phyloP scores from a whole-genome alignment of 2,113 vertebrate species.

The Neofelis nebulosa region DNA sequence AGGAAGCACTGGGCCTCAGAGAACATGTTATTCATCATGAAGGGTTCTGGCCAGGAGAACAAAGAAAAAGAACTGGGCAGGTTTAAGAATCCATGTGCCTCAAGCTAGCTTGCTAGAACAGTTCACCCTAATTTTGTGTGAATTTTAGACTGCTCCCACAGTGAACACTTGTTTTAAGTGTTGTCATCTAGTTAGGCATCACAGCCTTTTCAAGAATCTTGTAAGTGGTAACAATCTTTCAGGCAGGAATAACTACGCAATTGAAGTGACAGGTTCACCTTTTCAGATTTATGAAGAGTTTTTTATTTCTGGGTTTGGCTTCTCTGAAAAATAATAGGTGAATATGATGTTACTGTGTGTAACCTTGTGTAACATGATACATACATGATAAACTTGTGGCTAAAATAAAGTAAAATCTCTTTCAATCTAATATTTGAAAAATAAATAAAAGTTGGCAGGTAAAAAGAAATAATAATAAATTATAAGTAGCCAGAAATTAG shows the following conservation, averaged over 20 bases:
- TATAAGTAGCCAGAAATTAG: neutral
- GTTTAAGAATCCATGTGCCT: neutral
- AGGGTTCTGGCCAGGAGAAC: conserved; percentile 34
- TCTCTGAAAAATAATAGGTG: neutral
- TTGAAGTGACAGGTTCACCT: neutral
- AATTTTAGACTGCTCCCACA: neutral
- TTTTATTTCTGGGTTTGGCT: neutral
- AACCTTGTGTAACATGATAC: neutral
- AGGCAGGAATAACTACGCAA: neutral
- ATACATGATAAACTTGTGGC: neutral
- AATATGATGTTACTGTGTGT: neutral
- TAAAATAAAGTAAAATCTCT: neutral
- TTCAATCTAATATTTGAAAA: neutral
- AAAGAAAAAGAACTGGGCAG: conserved; percentile 18
- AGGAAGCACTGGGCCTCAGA: neutral
- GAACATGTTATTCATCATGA: conserved; percentile 14
- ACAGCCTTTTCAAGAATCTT: neutral
- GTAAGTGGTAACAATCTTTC: conserved; percentile 30
- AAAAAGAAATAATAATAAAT: neutral
- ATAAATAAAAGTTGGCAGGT: neutral
- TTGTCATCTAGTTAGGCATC: neutral
- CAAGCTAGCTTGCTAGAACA: neutral
- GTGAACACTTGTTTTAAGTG: neutral
- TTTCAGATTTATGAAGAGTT: neutral
- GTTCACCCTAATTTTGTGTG: neutral